phyloP scores from a whole-genome alignment of 2,797 vertebrate genomes.

The Babyrousa celebensis region DNA sequence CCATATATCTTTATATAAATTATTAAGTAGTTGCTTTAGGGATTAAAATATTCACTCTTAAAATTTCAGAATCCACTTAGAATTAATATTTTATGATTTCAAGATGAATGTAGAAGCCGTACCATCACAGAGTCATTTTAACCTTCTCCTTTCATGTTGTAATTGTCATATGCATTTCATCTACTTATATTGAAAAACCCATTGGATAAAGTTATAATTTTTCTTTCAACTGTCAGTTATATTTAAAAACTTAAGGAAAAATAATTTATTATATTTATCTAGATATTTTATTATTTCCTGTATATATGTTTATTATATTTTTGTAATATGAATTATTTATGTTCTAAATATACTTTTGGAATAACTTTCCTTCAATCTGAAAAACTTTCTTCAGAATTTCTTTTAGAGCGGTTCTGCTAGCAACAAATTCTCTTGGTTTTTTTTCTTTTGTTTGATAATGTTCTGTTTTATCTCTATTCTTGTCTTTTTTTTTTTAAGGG shows the following conservation, averaged over 20 bases:
- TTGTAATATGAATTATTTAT: neutral
- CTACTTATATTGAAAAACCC: slow-evolving; percentile 8
- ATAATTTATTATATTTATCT: neutral
- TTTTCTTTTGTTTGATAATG: neutral
- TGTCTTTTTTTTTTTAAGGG: neutral
- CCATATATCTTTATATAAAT: slow-evolving; percentile 5
- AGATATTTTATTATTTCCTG: neutral
- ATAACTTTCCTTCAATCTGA: neutral
- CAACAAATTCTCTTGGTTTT: neutral
- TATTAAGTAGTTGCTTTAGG: slow-evolving; percentile 56
- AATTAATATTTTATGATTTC: slow-evolving; percentile 71
- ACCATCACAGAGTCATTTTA: neutral
- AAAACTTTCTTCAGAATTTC: neutral
- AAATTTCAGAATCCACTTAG: slow-evolving; percentile 63
- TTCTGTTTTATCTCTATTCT: neutral
- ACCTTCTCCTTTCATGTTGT: neutral
- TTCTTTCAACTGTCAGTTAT: neutral
- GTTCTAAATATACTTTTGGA: neutral
- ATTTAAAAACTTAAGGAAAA: neutral
- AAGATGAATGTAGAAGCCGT: slow-evolving; percentile 11
- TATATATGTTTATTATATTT: neutral
- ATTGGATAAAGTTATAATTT: neutral
- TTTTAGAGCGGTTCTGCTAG: neutral
- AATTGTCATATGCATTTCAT: slow-evolving; percentile 47
- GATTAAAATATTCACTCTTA: slow-evolving; percentile 61